phyloP scores from a whole-genome alignment of 1,140 invertebrate genomes.

The Chelonus insularis region DNA sequence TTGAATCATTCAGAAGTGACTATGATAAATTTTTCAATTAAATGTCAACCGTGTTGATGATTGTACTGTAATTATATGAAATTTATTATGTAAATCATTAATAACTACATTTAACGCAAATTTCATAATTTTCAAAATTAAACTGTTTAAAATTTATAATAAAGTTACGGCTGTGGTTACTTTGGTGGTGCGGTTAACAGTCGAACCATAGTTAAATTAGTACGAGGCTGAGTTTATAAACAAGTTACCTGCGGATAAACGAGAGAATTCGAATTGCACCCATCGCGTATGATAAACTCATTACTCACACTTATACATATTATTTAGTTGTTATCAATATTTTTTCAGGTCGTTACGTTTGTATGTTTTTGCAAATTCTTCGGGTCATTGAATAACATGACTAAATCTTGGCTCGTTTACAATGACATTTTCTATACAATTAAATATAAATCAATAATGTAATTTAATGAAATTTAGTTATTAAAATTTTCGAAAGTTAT shows the following conservation, averaged over 20 bases:
- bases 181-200: slow-evolving; percentile 19
- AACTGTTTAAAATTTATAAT: slow-evolving; percentile 34
- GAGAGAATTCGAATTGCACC: slow-evolving; percentile 21
- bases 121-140: slow-evolving; percentile 30
- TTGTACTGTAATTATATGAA: not conserved
- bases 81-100: slow-evolving; percentile 21
- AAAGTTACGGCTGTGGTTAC: slow-evolving; percentile 30
- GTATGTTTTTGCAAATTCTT: too few species aligned
- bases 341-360: too few species aligned
- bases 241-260: slow-evolving; percentile 32
- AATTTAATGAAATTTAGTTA: too few species aligned
- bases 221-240: slow-evolving; percentile 30
- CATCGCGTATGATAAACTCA: not conserved
- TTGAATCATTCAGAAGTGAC: too few species aligned
- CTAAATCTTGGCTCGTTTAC: too few species aligned
- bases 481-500: too few species aligned
- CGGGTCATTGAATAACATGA: too few species aligned
- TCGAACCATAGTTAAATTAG: slow-evolving; percentile 31
- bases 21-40: too few species aligned
- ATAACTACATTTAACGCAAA: not conserved
- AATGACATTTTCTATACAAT: too few species aligned
- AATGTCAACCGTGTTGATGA: too few species aligned
- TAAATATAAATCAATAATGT: too few species aligned
- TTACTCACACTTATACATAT: not conserved
- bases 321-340: too few species aligned